Percentiles rank a stretch among this genome's conserved stretches.
Conservation (phyloP, 2,888 invertebrate genomes). For the Drosophila suboccidentalis region DNA sequence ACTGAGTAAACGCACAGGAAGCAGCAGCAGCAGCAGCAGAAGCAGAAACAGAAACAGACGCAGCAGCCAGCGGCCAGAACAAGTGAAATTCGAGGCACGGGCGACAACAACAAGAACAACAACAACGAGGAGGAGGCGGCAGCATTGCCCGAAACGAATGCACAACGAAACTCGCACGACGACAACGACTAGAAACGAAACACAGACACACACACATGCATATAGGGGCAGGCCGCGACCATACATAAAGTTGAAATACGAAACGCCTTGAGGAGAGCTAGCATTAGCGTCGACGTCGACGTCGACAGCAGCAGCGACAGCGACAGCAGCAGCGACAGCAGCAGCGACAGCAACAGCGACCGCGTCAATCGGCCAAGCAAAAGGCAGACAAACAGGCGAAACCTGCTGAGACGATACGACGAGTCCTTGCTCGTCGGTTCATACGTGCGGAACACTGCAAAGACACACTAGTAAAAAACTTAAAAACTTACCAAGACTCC, state of each 20-base stretch:
- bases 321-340: constrained; percentile 41
- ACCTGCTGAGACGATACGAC: constrained; percentile 84
- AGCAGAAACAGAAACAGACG: constrained; percentile 61
- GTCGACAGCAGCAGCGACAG: constrained; percentile 48
- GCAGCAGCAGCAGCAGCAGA: constrained; percentile 41
- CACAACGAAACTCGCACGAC: constrained; percentile 65
- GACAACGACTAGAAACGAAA: constrained; percentile 49
- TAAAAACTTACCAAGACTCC: constrained; percentile 34
- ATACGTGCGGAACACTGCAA: constrained; percentile 81
- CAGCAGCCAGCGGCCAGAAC: constrained; percentile 69
- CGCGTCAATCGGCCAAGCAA: constrained; percentile 71
- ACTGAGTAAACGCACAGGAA: constrained; percentile 67
- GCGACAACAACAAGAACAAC: constrained; percentile 47
- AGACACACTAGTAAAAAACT: constrained; percentile 54
- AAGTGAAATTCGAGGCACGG: constrained; percentile 75
- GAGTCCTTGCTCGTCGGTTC: constrained; percentile 85
- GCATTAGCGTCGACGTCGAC: constrained; percentile 37
- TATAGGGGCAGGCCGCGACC: constrained; percentile 54
- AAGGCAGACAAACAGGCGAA: constrained; percentile 84
- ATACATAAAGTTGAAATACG: constrained; percentile 75
- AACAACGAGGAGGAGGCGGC: constrained; percentile 34
- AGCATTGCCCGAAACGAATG: constrained; percentile 64
- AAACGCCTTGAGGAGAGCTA: constrained; percentile 77
- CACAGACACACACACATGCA: constrained; percentile 27
- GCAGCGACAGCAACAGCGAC: constrained; percentile 44